A percentile compares a stretch with the other conserved stretches of the same genome.
Evolutionary conservation across 2,888 invertebrate species (phyloP).

Genomic region (Ommatoiulus sabulosus): DNA sequence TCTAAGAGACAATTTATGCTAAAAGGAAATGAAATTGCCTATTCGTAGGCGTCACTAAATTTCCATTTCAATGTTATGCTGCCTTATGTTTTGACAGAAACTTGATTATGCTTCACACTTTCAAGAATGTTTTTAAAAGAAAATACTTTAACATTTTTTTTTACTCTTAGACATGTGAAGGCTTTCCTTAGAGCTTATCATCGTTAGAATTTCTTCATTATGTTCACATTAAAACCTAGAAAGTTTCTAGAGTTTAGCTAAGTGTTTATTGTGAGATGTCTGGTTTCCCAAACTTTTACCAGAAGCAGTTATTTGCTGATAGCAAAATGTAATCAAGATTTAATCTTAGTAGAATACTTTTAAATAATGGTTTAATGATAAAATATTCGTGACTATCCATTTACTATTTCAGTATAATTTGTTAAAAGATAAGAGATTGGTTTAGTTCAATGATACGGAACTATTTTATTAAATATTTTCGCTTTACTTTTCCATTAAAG

Average conservation of each 20-base stretch:
- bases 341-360: too few species aligned
- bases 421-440: too few species aligned
- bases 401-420: too few species aligned
- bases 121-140: neutral
- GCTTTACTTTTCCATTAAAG: neutral
- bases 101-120: neutral
- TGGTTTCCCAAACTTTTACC: too few species aligned
- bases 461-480: neutral
- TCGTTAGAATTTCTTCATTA: neutral
- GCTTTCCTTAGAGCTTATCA: neutral
- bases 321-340: too few species aligned
- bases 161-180: neutral
- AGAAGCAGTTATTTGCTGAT: too few species aligned
- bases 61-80: neutral
- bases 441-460: too few species aligned
- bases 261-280: neutral
- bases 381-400: too few species aligned
- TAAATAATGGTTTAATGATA: too few species aligned
- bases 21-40: slow-evolving; percentile 1
- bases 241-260: neutral
- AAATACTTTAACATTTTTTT: neutral
- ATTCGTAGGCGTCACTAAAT: neutral
- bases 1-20: neutral
- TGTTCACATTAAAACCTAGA: neutral
- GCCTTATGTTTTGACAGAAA: neutral